phyloP scores from a whole-genome alignment of 2,888 invertebrate species.

The Rotaria socialis region DNA sequence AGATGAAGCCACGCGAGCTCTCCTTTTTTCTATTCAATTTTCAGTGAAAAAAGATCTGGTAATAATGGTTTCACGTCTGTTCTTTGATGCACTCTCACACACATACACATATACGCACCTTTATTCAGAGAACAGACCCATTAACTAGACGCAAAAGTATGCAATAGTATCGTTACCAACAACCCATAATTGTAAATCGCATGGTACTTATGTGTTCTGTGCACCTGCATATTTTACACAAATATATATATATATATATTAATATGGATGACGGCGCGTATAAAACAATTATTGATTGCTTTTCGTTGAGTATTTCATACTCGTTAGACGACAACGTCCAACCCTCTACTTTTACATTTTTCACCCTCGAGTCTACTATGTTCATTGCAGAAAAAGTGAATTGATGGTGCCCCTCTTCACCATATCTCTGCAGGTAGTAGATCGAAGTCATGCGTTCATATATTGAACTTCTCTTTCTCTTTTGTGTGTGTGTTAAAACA shows the following conservation, averaged over 20 bases:
- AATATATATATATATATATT: background rate
- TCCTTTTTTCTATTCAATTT: background rate
- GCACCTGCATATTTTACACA: constrained; percentile 3
- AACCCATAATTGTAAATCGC: constrained; percentile 9
- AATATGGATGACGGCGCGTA: background rate
- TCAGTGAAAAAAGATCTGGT: background rate
- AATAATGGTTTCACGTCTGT: constrained; percentile 32
- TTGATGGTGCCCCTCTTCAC: background rate
- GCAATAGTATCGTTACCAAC: background rate
- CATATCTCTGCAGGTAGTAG: background rate
- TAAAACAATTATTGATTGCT: constrained; percentile 3
- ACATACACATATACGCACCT: background rate
- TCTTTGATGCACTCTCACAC: constrained; percentile 11
- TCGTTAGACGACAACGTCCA: background rate
- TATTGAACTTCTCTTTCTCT: background rate
- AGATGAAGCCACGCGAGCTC: constrained; percentile 13
- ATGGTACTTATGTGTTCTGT: background rate
- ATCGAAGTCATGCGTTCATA: background rate
- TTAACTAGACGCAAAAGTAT: constrained; percentile 15
- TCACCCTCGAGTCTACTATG: background rate
- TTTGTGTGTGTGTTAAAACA: background rate
- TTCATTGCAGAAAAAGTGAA: background rate
- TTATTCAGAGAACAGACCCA: background rate
- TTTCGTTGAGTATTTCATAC: background rate
- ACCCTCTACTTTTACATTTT: background rate